Conservation (phyloP, 2,888 invertebrate species). For the Agriopis leucophaearia region DNA sequence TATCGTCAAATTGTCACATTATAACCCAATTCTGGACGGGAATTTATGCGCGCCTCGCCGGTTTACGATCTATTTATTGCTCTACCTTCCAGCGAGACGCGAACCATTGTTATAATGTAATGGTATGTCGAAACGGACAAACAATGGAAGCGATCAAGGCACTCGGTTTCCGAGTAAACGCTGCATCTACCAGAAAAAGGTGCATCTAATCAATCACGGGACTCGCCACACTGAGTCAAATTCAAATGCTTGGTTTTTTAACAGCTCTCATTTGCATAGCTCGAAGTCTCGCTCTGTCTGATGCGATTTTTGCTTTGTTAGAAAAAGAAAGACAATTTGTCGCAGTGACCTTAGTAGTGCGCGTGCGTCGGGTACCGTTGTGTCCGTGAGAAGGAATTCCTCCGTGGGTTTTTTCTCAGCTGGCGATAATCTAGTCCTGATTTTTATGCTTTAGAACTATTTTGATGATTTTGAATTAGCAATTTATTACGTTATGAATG, state of each 20-base stretch:
- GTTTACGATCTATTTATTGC: constrained; percentile 71
- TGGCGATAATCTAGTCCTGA: constrained; percentile 62
- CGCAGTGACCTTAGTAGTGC: constrained; percentile 71
- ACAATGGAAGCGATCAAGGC: constrained; percentile 66
- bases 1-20: constrained; percentile 58
- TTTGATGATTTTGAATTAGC: constrained; percentile 36
- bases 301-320: constrained; percentile 29
- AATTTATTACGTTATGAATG: constrained; percentile 27
- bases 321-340: constrained; percentile 60
- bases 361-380: constrained; percentile 79
- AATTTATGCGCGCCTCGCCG: constrained; percentile 65
- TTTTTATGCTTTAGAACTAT: constrained; percentile 43
- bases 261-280: constrained; percentile 72
- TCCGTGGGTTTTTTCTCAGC: constrained; percentile 65
- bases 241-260: constrained; percentile 68
- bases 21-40: constrained; percentile 51
- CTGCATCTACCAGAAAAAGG: constrained; percentile 69
- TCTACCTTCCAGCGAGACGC: constrained; percentile 56
- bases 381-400: constrained; percentile 81
- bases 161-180: constrained; percentile 64
- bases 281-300: constrained; percentile 55
- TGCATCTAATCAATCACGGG: constrained; percentile 81
- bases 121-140: constrained; percentile 62
- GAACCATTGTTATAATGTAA: constrained; percentile 58
- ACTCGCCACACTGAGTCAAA: constrained; percentile 69